Percentiles rank a stretch among this genome's conserved stretches.
Conservation (phyloP, 2,113 vertebrate species). For the Polyodon spathula region DNA sequence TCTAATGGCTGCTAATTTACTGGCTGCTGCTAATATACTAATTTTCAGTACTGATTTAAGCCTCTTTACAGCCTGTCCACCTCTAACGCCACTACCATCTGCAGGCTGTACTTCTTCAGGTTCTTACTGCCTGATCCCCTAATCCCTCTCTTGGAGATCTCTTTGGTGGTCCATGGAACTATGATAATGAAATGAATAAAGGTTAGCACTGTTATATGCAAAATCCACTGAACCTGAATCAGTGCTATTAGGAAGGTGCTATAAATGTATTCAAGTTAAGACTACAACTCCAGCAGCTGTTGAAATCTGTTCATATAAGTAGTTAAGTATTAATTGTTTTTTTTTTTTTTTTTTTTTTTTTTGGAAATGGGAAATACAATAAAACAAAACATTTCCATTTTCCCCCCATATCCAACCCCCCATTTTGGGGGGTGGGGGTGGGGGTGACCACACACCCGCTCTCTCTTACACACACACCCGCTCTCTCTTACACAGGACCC, state of each 20-base stretch:
- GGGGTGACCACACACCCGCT: too few relatives aligned
- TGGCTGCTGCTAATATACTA: slow-evolving; percentile 54
- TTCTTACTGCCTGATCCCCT: slow-evolving; percentile 52
- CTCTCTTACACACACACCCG: too few relatives aligned
- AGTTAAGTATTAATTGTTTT: too few relatives aligned
- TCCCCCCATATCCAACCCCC: too few relatives aligned
- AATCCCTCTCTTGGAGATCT: slow-evolving; percentile 62
- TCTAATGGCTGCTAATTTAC: too few relatives aligned
- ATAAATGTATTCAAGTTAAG: too few relatives aligned
- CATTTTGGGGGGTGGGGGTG: too few relatives aligned
- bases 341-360: too few relatives aligned
- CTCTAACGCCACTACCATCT: slow-evolving; percentile 44
- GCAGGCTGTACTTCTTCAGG: slow-evolving; percentile 39
- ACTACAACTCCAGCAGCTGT: neutral
- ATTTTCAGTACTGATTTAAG: slow-evolving; percentile 72
- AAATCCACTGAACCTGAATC: neutral
- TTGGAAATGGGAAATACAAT: too few relatives aligned
- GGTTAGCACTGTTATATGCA: slow-evolving; percentile 8
- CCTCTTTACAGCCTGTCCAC: slow-evolving; percentile 58
- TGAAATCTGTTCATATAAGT: neutral
- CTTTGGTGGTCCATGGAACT: slow-evolving; percentile 64
- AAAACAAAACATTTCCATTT: too few relatives aligned
- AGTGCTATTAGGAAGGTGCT: too few relatives aligned
- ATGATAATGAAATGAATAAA: slow-evolving; percentile 44
- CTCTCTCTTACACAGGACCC: neutral